phyloP scores from a whole-genome alignment of 2,888 invertebrate genomes.

The Coelinius sp. region DNA sequence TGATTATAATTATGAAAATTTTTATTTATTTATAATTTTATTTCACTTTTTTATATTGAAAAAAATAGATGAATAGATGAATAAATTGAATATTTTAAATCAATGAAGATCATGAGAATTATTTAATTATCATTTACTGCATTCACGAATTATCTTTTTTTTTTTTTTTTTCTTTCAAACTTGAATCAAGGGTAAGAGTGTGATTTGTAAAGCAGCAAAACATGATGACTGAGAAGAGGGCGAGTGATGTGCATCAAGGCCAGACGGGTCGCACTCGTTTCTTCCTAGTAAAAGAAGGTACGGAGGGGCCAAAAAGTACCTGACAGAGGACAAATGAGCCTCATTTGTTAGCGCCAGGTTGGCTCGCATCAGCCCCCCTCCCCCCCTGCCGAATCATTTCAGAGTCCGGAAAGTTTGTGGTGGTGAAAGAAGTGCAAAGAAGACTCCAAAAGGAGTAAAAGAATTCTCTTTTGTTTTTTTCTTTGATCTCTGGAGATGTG shows the following conservation, averaged over 20 bases:
- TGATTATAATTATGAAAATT: too few species aligned
- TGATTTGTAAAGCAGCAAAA: conserved; percentile 29
- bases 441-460: background rate
- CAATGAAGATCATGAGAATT: too few species aligned
- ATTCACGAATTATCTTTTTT: conserved; percentile 43
- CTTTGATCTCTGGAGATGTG: background rate
- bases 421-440: conserved; percentile 11
- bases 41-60: too few species aligned
- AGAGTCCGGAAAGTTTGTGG: background rate
- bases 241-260: conserved; percentile 56
- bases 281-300: conserved; percentile 51
- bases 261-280: conserved; percentile 50
- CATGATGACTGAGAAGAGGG: background rate
- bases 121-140: too few species aligned
- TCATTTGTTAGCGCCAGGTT: conserved; percentile 63
- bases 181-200: conserved; percentile 4
- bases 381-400: too few species aligned
- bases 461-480: background rate
- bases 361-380: conserved; percentile 49
- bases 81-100: too few species aligned
- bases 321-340: conserved; percentile 64
- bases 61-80: too few species aligned
- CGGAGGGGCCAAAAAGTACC: conserved; percentile 57
- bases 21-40: too few species aligned
- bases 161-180: too few species aligned